Percentiles rank a stretch among this genome's conserved stretches.
These are phyloP conservation scores for Daphoenositta chrysoptera DNA, from an alignment of 2,113 vertebrate genomes.

Conservation along the genomic window DNA sequence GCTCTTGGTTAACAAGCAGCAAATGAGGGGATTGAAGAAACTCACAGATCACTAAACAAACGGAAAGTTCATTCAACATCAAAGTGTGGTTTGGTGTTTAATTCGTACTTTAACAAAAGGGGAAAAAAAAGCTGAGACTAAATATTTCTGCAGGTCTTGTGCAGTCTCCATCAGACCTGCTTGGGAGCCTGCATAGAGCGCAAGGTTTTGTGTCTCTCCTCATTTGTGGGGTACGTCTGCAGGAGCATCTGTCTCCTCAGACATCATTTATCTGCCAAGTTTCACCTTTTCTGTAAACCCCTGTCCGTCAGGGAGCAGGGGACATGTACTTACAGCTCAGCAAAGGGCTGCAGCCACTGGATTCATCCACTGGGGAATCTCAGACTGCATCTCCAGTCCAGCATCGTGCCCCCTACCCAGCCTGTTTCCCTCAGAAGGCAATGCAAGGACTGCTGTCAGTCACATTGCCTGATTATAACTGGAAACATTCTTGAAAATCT, in stretches of 20 bases:
- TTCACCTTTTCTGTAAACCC: background rate
- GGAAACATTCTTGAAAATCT: background rate
- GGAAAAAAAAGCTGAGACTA: too few species aligned
- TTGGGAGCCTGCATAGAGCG: background rate
- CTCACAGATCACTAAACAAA: slow-evolving; percentile 6
- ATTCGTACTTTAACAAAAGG: background rate
- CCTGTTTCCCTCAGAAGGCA: background rate
- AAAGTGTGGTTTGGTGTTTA: background rate
- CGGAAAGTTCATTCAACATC: background rate
- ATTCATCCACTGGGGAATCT: background rate
- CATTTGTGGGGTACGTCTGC: background rate
- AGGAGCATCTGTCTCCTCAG: background rate
- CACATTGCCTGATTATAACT: background rate
- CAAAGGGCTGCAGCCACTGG: background rate
- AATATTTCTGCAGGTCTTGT: background rate
- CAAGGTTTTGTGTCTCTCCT: background rate
- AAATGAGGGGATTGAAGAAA: background rate
- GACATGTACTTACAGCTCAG: fast-evolving
- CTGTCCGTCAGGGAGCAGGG: background rate
- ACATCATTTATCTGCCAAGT: background rate
- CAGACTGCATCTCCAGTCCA: background rate
- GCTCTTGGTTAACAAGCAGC: slow-evolving; percentile 14
- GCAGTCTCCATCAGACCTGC: background rate
- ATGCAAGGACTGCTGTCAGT: background rate
- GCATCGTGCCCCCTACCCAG: background rate